phyloP scores from a whole-genome alignment of 2,888 invertebrate species.

The Drosophila mercatorum region DNA sequence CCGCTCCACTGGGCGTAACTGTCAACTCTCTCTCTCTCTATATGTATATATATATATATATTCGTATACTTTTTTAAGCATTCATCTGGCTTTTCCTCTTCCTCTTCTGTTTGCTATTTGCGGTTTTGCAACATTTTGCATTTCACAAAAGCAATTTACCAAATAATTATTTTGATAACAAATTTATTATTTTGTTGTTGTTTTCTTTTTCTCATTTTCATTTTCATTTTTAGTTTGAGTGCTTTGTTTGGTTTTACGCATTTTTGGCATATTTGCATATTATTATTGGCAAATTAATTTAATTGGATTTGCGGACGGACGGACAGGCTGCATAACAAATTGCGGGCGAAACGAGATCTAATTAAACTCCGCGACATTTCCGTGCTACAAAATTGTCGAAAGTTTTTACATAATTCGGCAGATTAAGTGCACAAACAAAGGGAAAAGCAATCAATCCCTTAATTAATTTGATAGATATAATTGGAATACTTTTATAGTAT shows the following conservation, averaged over 20 bases:
- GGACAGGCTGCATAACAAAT: constrained; percentile 29
- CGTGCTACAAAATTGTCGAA: neutral
- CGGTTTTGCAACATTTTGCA: constrained; percentile 21
- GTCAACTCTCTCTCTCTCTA: constrained; percentile 1
- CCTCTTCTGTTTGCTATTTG: constrained; percentile 10
- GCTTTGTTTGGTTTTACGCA: constrained; percentile 41
- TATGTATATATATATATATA: constrained; percentile 17
- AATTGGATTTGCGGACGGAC: constrained; percentile 56
- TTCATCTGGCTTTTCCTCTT: constrained; percentile 8
- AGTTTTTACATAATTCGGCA: neutral
- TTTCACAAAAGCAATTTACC: constrained; percentile 61
- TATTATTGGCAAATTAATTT: constrained; percentile 64
- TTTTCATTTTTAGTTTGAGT: neutral
- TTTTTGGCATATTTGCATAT: constrained; percentile 63
- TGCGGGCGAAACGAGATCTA: constrained; percentile 18
- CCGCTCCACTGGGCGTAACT: neutral
- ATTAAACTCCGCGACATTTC: constrained; percentile 22
- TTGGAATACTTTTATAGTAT: neutral
- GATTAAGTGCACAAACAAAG: neutral
- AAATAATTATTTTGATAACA: constrained; percentile 67
- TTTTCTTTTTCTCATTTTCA: constrained; percentile 18
- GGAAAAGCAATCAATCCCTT: neutral
- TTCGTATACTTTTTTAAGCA: constrained; percentile 27
- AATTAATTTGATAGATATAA: neutral
- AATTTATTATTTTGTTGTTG: constrained; percentile 41